Base-by-base conservation (phyloP, 2,797 vertebrate genomes). In the Megalops cyprinoides region DNA sequence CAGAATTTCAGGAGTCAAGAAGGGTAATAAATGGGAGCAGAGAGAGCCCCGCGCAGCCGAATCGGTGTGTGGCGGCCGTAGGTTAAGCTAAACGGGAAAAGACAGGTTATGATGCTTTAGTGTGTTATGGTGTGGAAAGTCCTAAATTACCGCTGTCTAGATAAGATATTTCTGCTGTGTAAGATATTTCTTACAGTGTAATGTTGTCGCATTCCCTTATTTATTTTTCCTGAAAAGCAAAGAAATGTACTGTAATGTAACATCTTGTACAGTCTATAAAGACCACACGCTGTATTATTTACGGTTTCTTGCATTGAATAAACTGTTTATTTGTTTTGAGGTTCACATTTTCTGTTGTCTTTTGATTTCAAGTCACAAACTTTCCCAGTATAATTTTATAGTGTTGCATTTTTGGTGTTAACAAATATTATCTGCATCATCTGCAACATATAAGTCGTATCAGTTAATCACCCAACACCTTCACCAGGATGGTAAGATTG, bases 1-100 rank as follows among this genome's bases (percentile, higher is more conserved):
- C 97, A 98, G 97, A 97, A 96, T 96, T 97, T 96, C 96, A 95
- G 96, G 95, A 98, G 96, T 97, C 93, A 94, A 95, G 95, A 90
- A 91, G 94, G 96, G 95, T 96, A 96, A 95, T 96, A 96, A 96
- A 95, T 94, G 95, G 92, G 94, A 94, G 92, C 92, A 92, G 93
- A 92, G 92, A 93, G 94, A 95, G 94, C 94, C 94, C 96, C 95
- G 96, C 92, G 93, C 93, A 94, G 92, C 93, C 91, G 94, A 92
- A 93, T 94, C 91, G 93, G 91, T 93, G 92, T 93, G 94, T 93
- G 93, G 93, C 94, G 93, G 91, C 93, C 94, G 94, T 95, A 96
- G 95, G 95, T 97, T 96, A 95, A 94, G 93, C 91, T 93, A 93
- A 96, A 96, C 96, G 92, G 93, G 93, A 94, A 95, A 90, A 92